Conservation (phyloP, 2,888 invertebrate species). For the Xanthorhoe spadicearia region DNA sequence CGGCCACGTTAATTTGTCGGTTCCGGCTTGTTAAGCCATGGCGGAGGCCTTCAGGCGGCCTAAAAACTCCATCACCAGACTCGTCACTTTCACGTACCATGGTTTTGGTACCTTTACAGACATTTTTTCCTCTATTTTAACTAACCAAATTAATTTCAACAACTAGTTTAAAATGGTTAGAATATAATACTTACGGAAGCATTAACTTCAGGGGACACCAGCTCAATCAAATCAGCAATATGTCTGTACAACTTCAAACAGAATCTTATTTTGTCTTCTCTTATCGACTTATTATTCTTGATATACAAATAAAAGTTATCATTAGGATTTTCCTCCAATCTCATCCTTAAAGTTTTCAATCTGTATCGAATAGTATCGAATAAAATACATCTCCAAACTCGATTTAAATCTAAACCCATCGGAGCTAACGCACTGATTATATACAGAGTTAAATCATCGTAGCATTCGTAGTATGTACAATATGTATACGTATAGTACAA, state of each 20-base stretch:
- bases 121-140: too few relatives aligned
- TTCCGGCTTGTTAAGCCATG: too few relatives aligned
- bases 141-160: too few relatives aligned
- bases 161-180: too few relatives aligned
- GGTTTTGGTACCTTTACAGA: too few relatives aligned
- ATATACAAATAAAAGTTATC: constrained; percentile 66
- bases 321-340: constrained; percentile 64
- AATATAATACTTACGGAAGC: constrained; percentile 61
- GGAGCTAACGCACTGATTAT: constrained; percentile 60
- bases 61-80: too few relatives aligned
- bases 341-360: constrained; percentile 60
- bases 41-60: too few relatives aligned
- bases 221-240: constrained; percentile 67
- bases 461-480: constrained; percentile 57
- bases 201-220: constrained; percentile 66
- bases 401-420: constrained; percentile 66
- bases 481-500: constrained; percentile 56
- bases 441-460: constrained; percentile 49
- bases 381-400: constrained; percentile 71
- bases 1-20: too few relatives aligned
- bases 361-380: constrained; percentile 67
- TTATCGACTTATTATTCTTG: constrained; percentile 61
- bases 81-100: too few relatives aligned
- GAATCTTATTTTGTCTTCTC: constrained; percentile 64
- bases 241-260: constrained; percentile 62